phyloP scores from a whole-genome alignment of 2,113 vertebrate genomes.

The Tricholaema leucomelas region DNA sequence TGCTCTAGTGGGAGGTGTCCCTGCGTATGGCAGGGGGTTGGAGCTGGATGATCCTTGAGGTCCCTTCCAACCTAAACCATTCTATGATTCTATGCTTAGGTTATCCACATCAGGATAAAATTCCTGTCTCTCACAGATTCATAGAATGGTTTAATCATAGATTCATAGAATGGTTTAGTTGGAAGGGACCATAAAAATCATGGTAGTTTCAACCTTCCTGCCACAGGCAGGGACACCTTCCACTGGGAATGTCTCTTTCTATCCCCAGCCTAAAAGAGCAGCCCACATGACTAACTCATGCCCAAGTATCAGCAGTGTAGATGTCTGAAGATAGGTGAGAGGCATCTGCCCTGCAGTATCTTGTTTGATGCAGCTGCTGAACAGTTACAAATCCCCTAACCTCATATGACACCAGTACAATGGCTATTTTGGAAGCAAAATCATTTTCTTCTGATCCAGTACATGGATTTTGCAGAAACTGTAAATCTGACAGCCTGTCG shows the following conservation, averaged over 20 bases:
- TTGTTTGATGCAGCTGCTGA: neutral
- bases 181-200: no score
- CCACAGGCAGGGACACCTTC: no score
- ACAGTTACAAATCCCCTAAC: neutral
- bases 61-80: no score
- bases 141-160: no score
- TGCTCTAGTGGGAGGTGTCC: no score
- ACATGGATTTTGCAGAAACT: neutral
- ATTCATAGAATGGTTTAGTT: no score
- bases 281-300: accelerated
- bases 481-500: neutral
- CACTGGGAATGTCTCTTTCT: no score
- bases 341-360: neutral
- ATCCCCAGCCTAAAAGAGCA: neutral
- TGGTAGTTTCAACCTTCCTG: no score
- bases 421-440: neutral
- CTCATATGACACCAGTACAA: neutral
- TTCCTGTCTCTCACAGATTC: neutral
- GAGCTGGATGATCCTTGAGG: no score
- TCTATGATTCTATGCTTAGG: no score
- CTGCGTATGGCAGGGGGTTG: no score
- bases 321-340: neutral
- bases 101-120: neutral
- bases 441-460: neutral
- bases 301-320: neutral